Base-by-base conservation (phyloP, 2,888 invertebrate species). In the Drosophila rellima region DNA sequence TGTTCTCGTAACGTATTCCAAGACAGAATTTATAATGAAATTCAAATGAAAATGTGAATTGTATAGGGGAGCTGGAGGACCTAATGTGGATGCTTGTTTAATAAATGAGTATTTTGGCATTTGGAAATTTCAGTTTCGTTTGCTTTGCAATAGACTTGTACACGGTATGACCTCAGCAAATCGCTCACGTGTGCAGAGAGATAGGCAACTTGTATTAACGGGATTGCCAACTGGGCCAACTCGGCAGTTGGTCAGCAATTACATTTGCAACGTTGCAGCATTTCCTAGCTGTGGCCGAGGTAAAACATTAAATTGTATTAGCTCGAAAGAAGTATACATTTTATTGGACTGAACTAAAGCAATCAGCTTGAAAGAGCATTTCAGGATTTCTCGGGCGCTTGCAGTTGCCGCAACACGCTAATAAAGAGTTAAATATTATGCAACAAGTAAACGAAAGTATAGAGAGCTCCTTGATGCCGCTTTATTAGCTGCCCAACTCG, bases 341-440 rank as follows among this genome's bases (percentile, higher is more conserved):
- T 69, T 76, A 81, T 76, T 85, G 77, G 66, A 63, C 62, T 37
- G 7, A 68, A 66, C 69, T 66, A 23, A 64, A 55, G 88, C 88
- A 88, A 83, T 83, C 87, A 82, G 72, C 67, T 64, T 80, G 78
- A 80, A 86, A 82, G 80, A 78, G 70, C 66, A 70, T 70, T 73
- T 68, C 37, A 73, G 60, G 83, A 71, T 69, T 82, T 70, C 70
- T n/a, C n/a, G n/a, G n/a, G n/a, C n/a, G n/a, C n/a, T 61, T 76
- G 56, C 47, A 33, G 11, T 31, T 20, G 44, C 33, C 60, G 70
- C 60, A 51, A 51, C 29, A 50, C 63, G 75, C 76, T 82, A 83
- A 88, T 88, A 83, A 83, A 82, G 86, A 65, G 69, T 70, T 68
- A 71, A 86, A 88, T 88, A 86, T 88, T 88, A 88, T 82, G 88